Conservation (phyloP, 2,113 vertebrate species). For the Zosterops pallidus region DNA sequence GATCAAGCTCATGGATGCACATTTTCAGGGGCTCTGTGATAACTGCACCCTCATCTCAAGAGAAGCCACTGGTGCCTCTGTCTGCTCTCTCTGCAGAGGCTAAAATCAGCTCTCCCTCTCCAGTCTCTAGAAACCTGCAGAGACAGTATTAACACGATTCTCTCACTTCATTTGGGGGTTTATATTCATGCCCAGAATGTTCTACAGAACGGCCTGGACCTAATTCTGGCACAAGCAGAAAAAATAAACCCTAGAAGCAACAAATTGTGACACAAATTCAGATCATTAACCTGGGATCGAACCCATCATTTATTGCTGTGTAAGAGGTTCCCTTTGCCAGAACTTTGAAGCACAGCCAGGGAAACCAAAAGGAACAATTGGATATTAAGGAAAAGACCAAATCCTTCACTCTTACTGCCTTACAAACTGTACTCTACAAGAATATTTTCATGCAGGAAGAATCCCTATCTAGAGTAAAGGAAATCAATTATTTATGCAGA, state of each 20-base stretch:
- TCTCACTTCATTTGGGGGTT: neutral
- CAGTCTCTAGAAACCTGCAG: neutral
- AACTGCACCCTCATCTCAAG: accelerated
- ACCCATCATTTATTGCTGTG: neutral
- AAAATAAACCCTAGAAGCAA: neutral
- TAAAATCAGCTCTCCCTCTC: neutral
- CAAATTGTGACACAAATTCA: neutral
- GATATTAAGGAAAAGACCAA: neutral
- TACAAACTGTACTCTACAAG: neutral
- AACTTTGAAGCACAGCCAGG: neutral
- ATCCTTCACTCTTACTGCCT: neutral
- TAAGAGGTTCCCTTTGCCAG: neutral
- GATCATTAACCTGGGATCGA: neutral
- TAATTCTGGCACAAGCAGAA: neutral
- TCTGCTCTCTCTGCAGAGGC: neutral
- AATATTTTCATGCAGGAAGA: neutral
- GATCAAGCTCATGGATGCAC: accelerated
- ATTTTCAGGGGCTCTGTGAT: neutral
- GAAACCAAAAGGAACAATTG: neutral
- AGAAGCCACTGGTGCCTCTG: neutral
- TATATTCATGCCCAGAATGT: neutral
- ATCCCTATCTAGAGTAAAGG: constrained; percentile 21
- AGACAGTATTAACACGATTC: neutral
- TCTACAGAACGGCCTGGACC: neutral
- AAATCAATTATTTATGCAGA: constrained; percentile 59